These are phyloP conservation scores for Mythimna vitellina DNA, from an alignment of 2,888 invertebrate genomes.

Conservation along the genomic window DNA sequence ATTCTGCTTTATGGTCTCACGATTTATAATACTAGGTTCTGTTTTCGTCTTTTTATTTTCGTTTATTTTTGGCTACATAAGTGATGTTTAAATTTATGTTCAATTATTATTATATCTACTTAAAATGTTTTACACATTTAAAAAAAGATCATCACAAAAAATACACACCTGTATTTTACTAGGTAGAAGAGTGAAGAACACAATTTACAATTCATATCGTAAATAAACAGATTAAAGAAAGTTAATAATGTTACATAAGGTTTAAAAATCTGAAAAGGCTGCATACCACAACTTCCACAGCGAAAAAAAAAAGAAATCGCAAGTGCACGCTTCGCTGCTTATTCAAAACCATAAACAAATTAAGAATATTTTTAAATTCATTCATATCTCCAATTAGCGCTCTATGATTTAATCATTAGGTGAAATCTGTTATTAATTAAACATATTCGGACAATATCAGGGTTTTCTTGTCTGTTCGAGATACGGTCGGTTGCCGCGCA, in stretches of 20 bases:
- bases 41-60: conserved; percentile 5
- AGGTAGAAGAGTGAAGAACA: background rate
- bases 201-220: too few species aligned
- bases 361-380: conserved; percentile 37
- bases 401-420: conserved; percentile 56
- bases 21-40: conserved; percentile 16
- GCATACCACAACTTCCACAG: conserved; percentile 17
- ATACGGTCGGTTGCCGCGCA: conserved; percentile 61
- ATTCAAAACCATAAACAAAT: conserved; percentile 26
- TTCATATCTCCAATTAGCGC: conserved; percentile 31
- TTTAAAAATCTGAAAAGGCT: conserved; percentile 32
- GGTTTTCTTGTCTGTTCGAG: conserved; percentile 50
- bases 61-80: background rate
- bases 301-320: conserved; percentile 39
- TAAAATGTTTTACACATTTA: background rate
- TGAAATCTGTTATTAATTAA: conserved; percentile 64
- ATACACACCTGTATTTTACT: too few species aligned
- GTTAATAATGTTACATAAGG: conserved; percentile 31
- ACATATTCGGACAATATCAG: conserved; percentile 51
- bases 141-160: too few species aligned
- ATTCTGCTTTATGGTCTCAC: conserved; percentile 17
- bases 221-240: conserved; percentile 39
- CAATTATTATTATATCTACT: background rate
- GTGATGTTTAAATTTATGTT: background rate
- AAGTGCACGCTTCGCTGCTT: background rate